Base-by-base conservation (phyloP, 1,140 invertebrate genomes). In the Apis laboriosa region DNA sequence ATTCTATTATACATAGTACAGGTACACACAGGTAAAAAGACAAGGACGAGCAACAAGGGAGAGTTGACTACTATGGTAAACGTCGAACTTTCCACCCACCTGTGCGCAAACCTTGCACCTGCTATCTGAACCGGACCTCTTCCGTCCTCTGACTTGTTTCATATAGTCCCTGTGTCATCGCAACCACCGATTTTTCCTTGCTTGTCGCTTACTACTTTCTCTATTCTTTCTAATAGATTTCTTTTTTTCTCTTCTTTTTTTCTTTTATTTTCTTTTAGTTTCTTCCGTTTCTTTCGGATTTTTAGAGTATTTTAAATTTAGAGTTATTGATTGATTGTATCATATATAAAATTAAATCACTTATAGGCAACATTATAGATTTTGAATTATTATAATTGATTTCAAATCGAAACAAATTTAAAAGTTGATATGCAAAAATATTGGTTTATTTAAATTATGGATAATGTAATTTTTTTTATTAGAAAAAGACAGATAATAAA, bases 41-140 rank as follows among this genome's bases (percentile, higher is more conserved):
- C n/a, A 17, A 43, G 28, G 34, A 15, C 43, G 43, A 43, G 51
- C 11, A 58, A 64, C 12, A 49, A 43, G 51, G 55, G 17, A 43
- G 21, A 60, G n/a, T 60, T 70, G 66, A 75, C 49, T 82, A 53
- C 17, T 43, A 77, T 56, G 73, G 43, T 71, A 82, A 73, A 61
- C 34, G 68, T 63, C 53, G 51, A 79, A 72, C 73, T 74, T 83
- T 79, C 74, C 84, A 85, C 76, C 84, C 86, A 87, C 86, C 80
- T 87, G 86, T 83, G 76, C 56, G 58, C 56, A 56, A 66, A 83
- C 43, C 34, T 83, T 51, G 80, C 86, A 87, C 86, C 86, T 87
- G 86, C 86, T 85, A 83, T 67, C 80, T 77, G 80, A 83, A 55
- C 67, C 81, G 67, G 49, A 72, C 60, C 66, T 71, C 67, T 77